Conservation (phyloP, 2,113 vertebrate genomes). For the Indri indri region DNA sequence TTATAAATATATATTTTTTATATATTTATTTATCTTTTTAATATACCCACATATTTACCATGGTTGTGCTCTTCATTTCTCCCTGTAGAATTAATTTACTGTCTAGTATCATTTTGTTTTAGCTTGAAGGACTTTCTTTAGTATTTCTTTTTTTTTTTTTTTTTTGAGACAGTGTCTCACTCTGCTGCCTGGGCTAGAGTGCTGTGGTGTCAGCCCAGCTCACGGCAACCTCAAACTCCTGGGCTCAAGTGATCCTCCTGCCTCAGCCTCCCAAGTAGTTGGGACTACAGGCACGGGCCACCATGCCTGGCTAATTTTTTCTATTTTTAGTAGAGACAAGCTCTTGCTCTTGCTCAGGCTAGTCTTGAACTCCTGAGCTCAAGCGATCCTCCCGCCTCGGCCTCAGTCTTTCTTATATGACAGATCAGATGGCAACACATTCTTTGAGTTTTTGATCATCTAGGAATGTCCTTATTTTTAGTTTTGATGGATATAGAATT, state of each 20-base stretch:
- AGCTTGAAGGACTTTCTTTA: constrained; percentile 1
- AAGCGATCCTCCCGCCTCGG: too few species aligned
- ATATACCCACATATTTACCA: neutral
- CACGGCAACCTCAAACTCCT: too few species aligned
- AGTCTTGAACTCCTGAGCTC: too few species aligned
- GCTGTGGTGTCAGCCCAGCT: too few species aligned
- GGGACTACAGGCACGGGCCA: too few species aligned
- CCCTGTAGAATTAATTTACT: neutral
- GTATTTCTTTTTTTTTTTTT: neutral
- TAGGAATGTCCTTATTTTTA: constrained; percentile 33
- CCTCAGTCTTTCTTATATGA: neutral
- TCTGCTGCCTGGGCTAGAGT: too few species aligned
- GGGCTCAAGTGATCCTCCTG: too few species aligned
- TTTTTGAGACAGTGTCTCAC: too few species aligned
- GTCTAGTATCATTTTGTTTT: neutral
- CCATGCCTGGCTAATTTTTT: too few species aligned
- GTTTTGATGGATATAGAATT: constrained; percentile 27
- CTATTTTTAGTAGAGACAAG: too few species aligned
- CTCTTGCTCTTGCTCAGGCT: too few species aligned
- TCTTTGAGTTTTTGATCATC: constrained; percentile 7
- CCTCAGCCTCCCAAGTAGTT: too few species aligned
- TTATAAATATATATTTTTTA: neutral
- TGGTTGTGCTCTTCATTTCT: neutral
- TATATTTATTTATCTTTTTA: neutral
- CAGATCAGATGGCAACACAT: constrained; percentile 20